A percentile compares a stretch with the other conserved stretches of the same genome.
Evolutionary conservation across 2,797 vertebrate genomes (phyloP).

Genomic region (Rhinatrema bivittatum): DNA sequence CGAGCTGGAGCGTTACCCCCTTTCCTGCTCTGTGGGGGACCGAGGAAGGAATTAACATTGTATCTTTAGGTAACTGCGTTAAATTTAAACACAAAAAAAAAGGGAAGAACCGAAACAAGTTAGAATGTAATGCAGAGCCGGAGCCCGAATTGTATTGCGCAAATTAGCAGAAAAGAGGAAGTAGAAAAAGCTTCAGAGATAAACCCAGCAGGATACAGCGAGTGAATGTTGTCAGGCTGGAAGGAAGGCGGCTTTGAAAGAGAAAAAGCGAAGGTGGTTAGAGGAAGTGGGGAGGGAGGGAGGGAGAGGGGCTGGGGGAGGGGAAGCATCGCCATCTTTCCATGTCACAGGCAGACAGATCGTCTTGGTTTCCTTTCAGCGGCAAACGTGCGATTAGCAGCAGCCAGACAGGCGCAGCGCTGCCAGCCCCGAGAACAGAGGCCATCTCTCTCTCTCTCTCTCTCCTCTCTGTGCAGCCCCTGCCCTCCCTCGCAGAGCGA

Average conservation of each 20-base stretch:
- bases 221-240: conserved; percentile 13
- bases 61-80: too few relatives aligned
- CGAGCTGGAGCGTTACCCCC: too few relatives aligned
- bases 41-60: too few relatives aligned
- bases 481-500: conserved; percentile 24
- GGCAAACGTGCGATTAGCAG: conserved; percentile 60
- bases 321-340: conserved; percentile 65
- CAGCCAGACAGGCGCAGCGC: conserved; percentile 51
- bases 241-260: conserved; percentile 7
- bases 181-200: conserved; percentile 34
- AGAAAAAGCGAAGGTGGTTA: conserved; percentile 26
- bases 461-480: conserved; percentile 19
- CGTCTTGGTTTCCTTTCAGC: conserved; percentile 44
- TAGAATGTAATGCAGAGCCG: not conserved
- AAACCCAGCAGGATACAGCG: conserved; percentile 24
- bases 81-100: not conserved
- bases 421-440: conserved; percentile 37
- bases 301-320: conserved; percentile 39
- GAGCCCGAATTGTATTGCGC: not conserved
- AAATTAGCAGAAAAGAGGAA: conserved; percentile 36
- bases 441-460: conserved; percentile 30
- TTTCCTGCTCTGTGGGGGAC: too few relatives aligned
- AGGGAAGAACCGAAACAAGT: not conserved
- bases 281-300: conserved; percentile 42
- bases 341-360: conserved; percentile 58